Conservation (phyloP, 2,113 vertebrate species). For the Pelmatolapia mariae region DNA sequence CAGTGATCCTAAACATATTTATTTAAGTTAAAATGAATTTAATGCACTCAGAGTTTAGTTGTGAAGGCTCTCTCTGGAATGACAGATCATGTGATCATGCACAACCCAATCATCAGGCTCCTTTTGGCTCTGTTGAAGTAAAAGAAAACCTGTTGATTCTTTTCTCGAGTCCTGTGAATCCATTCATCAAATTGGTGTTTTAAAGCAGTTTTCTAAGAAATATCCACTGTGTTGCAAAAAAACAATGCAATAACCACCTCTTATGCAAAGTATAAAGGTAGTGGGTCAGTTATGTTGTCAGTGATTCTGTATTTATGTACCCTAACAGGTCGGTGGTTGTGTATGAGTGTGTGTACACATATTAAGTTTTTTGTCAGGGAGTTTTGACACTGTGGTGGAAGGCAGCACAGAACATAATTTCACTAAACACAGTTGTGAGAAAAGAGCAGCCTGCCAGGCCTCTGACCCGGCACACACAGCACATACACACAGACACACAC, state of each 20-base stretch:
- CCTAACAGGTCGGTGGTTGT: not conserved
- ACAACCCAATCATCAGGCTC: conserved; percentile 11
- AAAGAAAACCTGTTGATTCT: conserved; percentile 52
- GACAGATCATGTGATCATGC: conserved; percentile 45
- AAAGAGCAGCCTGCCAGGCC: not conserved
- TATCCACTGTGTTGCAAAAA: not conserved
- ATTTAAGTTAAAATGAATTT: not conserved
- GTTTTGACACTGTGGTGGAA: conserved; percentile 25
- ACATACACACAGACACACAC: not conserved
- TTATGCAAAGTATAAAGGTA: not conserved
- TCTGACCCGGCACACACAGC: not conserved
- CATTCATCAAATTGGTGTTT: not conserved
- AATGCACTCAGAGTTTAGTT: conserved; percentile 16
- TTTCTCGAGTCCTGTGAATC: not conserved
- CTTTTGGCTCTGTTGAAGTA: not conserved
- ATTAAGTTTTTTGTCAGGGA: not conserved
- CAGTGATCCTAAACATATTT: not conserved
- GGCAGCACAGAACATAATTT: conserved; percentile 14
- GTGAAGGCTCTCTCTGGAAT: not conserved
- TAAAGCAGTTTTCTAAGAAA: not conserved
- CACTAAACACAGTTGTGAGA: conserved; percentile 42
- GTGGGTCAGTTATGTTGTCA: not conserved
- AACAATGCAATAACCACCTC: not conserved
- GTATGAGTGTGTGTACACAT: not conserved
- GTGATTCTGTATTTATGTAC: not conserved